These are phyloP conservation scores for Danaus chrysippus DNA, from an alignment of 2,888 invertebrate species.

Conservation along the genomic window DNA sequence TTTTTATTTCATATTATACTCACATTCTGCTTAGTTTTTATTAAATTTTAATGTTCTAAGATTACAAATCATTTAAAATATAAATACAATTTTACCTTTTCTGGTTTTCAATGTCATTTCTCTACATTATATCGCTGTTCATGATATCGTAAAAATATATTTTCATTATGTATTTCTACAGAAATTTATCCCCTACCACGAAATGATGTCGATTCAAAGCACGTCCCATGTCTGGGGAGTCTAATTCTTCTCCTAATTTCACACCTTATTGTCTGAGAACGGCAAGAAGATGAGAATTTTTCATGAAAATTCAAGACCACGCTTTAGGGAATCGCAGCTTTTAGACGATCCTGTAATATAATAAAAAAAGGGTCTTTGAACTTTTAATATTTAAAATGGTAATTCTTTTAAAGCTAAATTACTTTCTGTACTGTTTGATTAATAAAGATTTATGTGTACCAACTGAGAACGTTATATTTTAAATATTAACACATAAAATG, in stretches of 20 bases:
- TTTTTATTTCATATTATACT: no score
- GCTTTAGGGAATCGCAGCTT: slow-evolving; percentile 35
- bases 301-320: slow-evolving; percentile 54
- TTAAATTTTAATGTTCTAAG: no score
- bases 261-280: slow-evolving; percentile 71
- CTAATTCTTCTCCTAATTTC: slow-evolving; percentile 77
- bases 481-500: neutral
- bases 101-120: slow-evolving; percentile 3
- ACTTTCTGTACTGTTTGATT: no score
- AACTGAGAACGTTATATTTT: no score
- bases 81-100: neutral
- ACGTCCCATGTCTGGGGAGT: slow-evolving; percentile 63
- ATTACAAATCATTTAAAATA: no score
- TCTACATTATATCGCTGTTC: slow-evolving; percentile 3
- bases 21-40: no score
- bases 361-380: slow-evolving; percentile 23
- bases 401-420: neutral
- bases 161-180: slow-evolving; percentile 19
- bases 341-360: slow-evolving; percentile 29
- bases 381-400: slow-evolving; percentile 9
- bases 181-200: slow-evolving; percentile 38
- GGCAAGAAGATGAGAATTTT: slow-evolving; percentile 68
- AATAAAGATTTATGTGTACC: no score
- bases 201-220: slow-evolving; percentile 54
- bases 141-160: slow-evolving; percentile 13